Percentiles rank a stretch among this genome's conserved stretches.
Conservation (phyloP, 2,113 vertebrate species). For the Sinocyclocheilus anshuiensis region DNA sequence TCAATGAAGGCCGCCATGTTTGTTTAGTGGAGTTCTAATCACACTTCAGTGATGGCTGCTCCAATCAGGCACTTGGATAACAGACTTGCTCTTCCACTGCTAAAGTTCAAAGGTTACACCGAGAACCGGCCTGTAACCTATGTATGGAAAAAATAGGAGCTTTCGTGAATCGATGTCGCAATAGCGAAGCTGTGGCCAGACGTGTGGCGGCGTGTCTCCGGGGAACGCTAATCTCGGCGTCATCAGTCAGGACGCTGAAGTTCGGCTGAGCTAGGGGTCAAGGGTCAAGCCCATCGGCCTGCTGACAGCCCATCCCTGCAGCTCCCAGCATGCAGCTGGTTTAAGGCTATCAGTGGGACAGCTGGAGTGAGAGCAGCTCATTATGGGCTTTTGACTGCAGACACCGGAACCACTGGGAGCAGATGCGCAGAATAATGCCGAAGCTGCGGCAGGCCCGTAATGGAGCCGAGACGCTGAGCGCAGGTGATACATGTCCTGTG, state of each 20-base stretch:
- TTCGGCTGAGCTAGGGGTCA: constrained; percentile 72
- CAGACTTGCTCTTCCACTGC: constrained; percentile 31
- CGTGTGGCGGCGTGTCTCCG: constrained; percentile 83
- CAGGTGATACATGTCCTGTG: constrained; percentile 62
- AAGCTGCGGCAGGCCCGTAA: constrained; percentile 31
- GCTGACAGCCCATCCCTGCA: constrained; percentile 24
- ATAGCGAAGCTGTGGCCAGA: constrained; percentile 73
- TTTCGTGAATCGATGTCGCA: constrained; percentile 77
- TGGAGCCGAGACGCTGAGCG: constrained; percentile 69
- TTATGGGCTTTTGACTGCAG: constrained; percentile 35
- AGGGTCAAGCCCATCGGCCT: constrained; percentile 68
- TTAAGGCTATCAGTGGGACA: constrained; percentile 45
- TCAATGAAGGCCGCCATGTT: constrained; percentile 76
- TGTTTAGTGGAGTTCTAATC: constrained; percentile 77
- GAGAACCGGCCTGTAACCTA: constrained; percentile 64
- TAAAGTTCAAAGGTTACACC: constrained; percentile 65
- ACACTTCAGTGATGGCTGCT: constrained; percentile 72
- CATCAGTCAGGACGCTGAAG: constrained; percentile 74
- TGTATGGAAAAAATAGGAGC: constrained; percentile 61
- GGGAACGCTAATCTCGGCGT: constrained; percentile 82
- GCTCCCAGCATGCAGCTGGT: constrained; percentile 33
- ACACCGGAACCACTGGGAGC: constrained; percentile 23
- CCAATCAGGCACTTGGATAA: constrained; percentile 36
- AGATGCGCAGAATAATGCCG: constrained; percentile 16
- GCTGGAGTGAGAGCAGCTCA: constrained; percentile 46